These are phyloP conservation scores for Petrocephalus microphthalmus DNA, from an alignment of 2,113 vertebrate genomes.

Conservation along the genomic window DNA sequence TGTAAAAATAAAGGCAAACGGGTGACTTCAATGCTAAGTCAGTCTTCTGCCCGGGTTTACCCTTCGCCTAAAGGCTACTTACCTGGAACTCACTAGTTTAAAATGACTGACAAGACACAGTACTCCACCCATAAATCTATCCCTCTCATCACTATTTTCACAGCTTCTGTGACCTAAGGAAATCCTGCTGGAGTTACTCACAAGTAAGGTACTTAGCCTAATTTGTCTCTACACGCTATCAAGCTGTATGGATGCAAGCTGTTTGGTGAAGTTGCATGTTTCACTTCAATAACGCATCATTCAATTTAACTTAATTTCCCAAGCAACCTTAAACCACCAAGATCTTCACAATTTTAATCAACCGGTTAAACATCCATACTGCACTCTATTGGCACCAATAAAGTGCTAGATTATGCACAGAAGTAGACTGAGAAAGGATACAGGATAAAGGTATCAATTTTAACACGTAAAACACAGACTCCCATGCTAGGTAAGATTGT, in stretches of 20 bases:
- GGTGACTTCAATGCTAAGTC: neutral
- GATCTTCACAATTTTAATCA: neutral
- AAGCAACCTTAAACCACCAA: neutral
- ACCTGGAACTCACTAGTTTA: neutral
- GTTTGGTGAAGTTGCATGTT: neutral
- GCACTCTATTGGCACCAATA: neutral
- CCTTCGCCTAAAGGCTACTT: neutral
- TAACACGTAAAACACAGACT: neutral
- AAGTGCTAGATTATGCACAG: neutral
- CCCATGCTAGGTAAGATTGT: neutral
- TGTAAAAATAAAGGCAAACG: neutral
- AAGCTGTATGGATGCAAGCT: neutral
- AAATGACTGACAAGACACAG: neutral
- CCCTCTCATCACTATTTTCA: neutral
- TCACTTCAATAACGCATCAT: neutral
- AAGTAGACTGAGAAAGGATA: neutral
- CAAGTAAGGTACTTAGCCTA: neutral
- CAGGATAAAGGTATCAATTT: neutral
- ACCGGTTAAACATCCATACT: neutral
- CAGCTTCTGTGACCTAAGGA: neutral
- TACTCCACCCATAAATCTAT: neutral
- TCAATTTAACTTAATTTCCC: neutral
- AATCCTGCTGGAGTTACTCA: neutral
- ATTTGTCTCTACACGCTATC: neutral
- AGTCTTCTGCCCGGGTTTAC: neutral